Evolutionary conservation across 2,888 invertebrate genomes (phyloP), one percentile per base, ranked within the genome.

Genomic region (Baccha elongata): DNA sequence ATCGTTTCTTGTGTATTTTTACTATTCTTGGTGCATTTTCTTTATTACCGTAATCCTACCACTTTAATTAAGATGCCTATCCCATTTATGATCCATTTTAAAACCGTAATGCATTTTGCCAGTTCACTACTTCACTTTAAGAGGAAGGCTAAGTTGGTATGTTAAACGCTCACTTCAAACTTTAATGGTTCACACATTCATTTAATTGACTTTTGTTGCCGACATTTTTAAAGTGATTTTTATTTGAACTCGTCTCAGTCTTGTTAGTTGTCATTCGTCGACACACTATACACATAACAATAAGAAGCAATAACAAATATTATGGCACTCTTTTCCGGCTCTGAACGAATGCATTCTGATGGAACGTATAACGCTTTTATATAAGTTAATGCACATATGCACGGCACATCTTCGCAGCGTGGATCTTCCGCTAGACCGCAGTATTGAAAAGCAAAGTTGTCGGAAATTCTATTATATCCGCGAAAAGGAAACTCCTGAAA

Each of bases 381-480:
- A 26, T 19, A 13, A 42, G 23, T 42, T 40, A 42, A 23, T 58
- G 19, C 21, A 37, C 29, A 74, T 13, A 42, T 73, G 52, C 37
- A 42, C 32, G 21, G 15, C 2, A 40, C 10, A 19, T 19, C 21
- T 35, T 26, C 3, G 5, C 23, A 23, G 40, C n/a, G 42, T 11
- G 42, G 21, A 29, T 37, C 23, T 35, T 44, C 21, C 8, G 23
- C 13, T 15, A 15, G 26, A 26, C 46, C 44, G 10, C 40, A 76
- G n/a, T 53, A 40, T n/a, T n/a, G 53, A 37, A 64, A 69, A 21
- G 21, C n/a, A 53, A 53, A 37, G 15, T 62, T 8, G 37, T 53
- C 29, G 62, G 62, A 71, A 69, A 76, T 76, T 62, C 15, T 71
- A 64, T 55, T 62, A 76, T 64, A 53, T 71, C 53, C 52, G 62